A percentile compares a stretch with the other conserved stretches of the same genome.
phyloP scores from a whole-genome alignment of 1,140 invertebrate species.

The Pectinophora gossypiella region DNA sequence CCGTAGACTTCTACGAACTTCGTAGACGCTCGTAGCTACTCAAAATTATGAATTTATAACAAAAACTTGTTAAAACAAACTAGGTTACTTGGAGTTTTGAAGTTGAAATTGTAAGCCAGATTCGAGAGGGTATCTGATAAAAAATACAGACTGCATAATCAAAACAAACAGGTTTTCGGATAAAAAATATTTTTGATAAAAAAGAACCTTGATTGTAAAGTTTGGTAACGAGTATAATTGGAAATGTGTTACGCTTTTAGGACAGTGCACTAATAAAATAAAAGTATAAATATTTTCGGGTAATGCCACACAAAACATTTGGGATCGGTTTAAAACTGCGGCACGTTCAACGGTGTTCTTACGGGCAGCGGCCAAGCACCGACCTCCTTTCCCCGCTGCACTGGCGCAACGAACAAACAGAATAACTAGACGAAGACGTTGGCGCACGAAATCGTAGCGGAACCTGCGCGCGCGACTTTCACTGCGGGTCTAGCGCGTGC shows the following conservation, averaged over 20 bases:
- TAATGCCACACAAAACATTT: constrained; percentile 47
- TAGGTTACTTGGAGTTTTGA: no score
- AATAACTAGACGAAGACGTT: constrained; percentile 66
- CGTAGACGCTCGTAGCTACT: constrained; percentile 37
- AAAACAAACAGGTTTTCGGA: constrained; percentile 12
- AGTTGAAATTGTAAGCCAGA: background rate
- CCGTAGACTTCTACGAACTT: constrained; percentile 23
- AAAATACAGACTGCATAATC: constrained; percentile 13
- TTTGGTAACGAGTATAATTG: no score
- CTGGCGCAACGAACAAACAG: constrained; percentile 70
- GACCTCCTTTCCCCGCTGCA: constrained; percentile 71
- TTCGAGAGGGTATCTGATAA: constrained; percentile 5
- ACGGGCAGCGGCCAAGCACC: constrained; percentile 45
- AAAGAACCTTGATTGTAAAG: no score
- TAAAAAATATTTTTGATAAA: no score
- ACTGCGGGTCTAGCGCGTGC: constrained; percentile 40
- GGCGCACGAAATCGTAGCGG: constrained; percentile 60
- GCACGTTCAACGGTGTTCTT: constrained; percentile 51
- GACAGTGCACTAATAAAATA: no score
- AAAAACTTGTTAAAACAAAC: background rate
- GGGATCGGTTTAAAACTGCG: constrained; percentile 33
- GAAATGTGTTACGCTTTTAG: no score
- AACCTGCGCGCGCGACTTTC: constrained; percentile 67
- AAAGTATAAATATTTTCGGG: background rate
- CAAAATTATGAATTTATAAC: background rate